phyloP scores from a whole-genome alignment of 2,113 vertebrate genomes.

The Coturnix japonica region DNA sequence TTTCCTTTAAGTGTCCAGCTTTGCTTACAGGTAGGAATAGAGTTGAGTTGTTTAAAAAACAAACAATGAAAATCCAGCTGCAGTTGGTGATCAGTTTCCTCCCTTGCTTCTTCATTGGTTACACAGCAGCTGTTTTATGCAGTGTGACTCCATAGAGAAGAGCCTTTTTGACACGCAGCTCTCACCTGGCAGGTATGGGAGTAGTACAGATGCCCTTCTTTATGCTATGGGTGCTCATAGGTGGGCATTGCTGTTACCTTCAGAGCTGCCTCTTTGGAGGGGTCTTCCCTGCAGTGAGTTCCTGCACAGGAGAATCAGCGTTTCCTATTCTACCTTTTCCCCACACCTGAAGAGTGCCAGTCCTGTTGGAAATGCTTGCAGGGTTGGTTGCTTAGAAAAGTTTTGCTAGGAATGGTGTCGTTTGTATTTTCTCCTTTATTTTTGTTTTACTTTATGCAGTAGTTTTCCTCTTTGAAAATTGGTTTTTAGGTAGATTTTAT shows the following conservation, averaged over 20 bases:
- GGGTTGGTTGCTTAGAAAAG: neutral
- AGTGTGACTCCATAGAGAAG: no score
- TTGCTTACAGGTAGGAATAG: neutral
- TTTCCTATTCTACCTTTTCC: neutral
- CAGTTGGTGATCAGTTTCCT: fast-evolving
- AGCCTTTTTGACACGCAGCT: fast-evolving
- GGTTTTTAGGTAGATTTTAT: neutral
- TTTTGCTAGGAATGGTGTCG: neutral
- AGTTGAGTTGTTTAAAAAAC: neutral
- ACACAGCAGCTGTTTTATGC: neutral
- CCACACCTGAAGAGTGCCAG: neutral
- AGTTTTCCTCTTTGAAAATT: neutral
- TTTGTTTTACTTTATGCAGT: neutral
- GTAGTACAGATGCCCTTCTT: neutral
- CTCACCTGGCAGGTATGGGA: neutral
- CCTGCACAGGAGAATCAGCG: neutral
- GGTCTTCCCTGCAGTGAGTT: neutral
- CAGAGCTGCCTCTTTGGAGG: neutral
- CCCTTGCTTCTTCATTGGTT: neutral
- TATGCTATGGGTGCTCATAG: neutral
- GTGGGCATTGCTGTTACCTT: neutral
- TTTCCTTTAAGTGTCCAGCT: neutral
- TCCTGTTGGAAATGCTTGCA: neutral
- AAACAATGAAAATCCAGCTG: neutral
- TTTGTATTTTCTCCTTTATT: neutral